A percentile compares a stretch with the other conserved stretches of the same genome.
Evolutionary conservation across 2,888 invertebrate species (phyloP).

Genomic region (Rotaria socialis): DNA sequence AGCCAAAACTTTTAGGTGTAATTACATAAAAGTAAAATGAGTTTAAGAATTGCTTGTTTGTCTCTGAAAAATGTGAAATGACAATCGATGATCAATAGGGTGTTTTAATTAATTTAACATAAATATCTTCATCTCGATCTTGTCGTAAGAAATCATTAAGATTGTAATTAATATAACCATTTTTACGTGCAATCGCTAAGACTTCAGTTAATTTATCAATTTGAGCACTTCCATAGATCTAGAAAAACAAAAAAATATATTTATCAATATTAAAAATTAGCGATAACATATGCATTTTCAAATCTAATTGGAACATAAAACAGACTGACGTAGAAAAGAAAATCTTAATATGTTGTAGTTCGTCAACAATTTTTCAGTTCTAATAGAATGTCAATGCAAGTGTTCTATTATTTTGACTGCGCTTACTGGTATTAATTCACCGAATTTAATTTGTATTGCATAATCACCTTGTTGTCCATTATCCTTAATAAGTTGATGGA

Average conservation of each 20-base stretch:
- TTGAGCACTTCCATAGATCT: background rate
- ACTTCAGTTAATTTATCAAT: background rate
- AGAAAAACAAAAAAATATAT: background rate
- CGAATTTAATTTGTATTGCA: background rate
- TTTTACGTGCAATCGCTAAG: background rate
- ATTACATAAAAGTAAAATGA: no score
- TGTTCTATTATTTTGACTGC: background rate
- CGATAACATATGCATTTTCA: no score
- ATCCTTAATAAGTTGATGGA: background rate
- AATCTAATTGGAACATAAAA: no score
- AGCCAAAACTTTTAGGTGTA: no score
- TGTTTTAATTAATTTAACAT: background rate
- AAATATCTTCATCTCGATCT: slow-evolving; percentile 12
- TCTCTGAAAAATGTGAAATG: no score
- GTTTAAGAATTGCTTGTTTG: no score
- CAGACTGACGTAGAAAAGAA: no score
- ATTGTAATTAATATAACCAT: background rate
- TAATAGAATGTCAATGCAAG: background rate
- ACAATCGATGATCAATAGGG: background rate
- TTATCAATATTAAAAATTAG: background rate
- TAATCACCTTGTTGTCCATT: background rate
- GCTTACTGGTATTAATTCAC: slow-evolving; percentile 1
- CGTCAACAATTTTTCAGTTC: background rate
- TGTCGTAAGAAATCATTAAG: background rate
- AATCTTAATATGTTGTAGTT: background rate